Percentiles rank a stretch among this genome's conserved stretches.
Evolutionary conservation across 2,888 invertebrate species (phyloP).

Genomic region (Melipona bicolor): DNA sequence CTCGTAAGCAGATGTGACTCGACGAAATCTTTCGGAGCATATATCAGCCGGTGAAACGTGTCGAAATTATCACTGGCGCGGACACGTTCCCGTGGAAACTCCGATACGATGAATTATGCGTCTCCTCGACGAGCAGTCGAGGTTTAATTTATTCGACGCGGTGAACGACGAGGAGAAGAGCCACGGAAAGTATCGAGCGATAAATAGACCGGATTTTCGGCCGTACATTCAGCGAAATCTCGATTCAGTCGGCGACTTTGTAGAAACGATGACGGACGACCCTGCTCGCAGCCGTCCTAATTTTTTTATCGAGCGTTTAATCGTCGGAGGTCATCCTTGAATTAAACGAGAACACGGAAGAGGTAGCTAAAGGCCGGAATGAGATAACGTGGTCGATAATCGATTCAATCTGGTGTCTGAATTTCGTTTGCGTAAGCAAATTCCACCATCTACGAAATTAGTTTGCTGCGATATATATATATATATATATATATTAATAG

Average conservation of each 20-base stretch:
- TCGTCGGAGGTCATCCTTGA: not conserved
- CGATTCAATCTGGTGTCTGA: not conserved
- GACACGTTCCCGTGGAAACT: not conserved
- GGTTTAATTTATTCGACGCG: constrained; percentile 44
- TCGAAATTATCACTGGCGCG: constrained; percentile 30
- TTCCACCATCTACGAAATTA: not conserved
- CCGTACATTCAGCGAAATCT: constrained; percentile 10
- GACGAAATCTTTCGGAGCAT: constrained; percentile 27
- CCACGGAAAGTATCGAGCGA: constrained; percentile 7
- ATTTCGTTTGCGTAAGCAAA: not conserved
- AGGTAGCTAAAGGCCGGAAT: not conserved
- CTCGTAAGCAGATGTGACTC: not conserved
- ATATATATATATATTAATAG: not conserved
- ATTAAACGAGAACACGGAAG: not conserved
- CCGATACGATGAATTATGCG: constrained; percentile 48
- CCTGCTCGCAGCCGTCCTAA: not conserved
- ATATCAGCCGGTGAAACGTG: constrained; percentile 1
- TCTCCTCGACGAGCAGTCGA: constrained; percentile 38
- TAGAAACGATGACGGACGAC: not conserved
- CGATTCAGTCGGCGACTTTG: not conserved
- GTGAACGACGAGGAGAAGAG: not conserved
- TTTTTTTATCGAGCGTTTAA: not conserved
- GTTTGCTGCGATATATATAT: no score
- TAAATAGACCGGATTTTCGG: constrained; percentile 30
- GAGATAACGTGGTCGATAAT: not conserved